These are phyloP conservation scores for Bombus breviceps DNA, from an alignment of 1,140 invertebrate species.

Conservation along the genomic window DNA sequence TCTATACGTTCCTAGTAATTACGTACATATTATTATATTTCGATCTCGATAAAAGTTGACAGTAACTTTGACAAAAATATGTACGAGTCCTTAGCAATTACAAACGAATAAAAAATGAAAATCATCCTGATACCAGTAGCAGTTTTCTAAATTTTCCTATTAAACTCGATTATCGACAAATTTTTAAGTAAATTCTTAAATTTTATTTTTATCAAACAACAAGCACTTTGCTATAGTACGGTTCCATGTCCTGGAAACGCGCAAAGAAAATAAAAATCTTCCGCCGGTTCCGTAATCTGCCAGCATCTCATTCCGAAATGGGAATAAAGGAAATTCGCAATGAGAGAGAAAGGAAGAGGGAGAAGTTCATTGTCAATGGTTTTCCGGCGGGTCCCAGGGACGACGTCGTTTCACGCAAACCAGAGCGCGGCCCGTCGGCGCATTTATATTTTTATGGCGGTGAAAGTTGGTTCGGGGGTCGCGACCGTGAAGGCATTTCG, in stretches of 20 bases:
- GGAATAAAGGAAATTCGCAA: neutral
- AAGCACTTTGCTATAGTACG: too few relatives aligned
- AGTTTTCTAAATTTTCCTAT: too few relatives aligned
- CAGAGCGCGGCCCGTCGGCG: slow-evolving; percentile 52
- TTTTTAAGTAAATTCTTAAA: rapidly evolving
- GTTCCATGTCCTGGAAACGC: neutral
- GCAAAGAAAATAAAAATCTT: neutral
- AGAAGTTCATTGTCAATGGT: slow-evolving; percentile 30
- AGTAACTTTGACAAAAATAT: too few relatives aligned
- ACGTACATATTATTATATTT: too few relatives aligned
- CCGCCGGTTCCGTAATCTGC: neutral
- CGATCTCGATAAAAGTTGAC: too few relatives aligned
- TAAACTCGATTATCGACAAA: neutral
- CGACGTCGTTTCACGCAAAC: slow-evolving; percentile 76
- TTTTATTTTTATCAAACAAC: neutral
- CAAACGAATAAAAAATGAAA: too few relatives aligned
- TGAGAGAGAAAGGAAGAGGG: too few relatives aligned
- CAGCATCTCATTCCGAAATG: neutral
- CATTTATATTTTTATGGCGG: slow-evolving; percentile 81
- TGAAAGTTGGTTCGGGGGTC: slow-evolving; percentile 79
- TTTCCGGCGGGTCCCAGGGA: neutral
- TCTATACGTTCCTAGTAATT: too few relatives aligned
- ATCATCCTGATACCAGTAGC: too few relatives aligned
- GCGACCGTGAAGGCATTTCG: slow-evolving; percentile 66
- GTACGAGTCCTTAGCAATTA: rapidly evolving